Conservation (phyloP, 2,888 invertebrate genomes). For the Brachyopa scutellaris region DNA sequence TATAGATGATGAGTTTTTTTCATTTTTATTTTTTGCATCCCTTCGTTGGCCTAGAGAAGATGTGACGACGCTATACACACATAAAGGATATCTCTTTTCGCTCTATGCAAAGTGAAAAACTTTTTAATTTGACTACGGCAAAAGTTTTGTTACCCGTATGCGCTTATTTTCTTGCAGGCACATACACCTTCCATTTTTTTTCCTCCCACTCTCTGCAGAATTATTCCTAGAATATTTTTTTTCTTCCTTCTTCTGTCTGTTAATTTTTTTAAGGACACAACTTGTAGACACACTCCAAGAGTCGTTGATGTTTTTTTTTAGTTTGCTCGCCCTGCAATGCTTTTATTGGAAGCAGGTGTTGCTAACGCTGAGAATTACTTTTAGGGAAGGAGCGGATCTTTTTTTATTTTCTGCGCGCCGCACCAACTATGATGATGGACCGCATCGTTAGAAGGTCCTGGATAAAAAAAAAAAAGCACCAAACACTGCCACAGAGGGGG, state of each 20-base stretch:
- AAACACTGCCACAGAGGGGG: background rate
- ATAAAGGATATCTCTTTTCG: conserved; percentile 19
- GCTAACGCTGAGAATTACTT: conserved; percentile 66
- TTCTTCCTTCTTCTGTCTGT: conserved; percentile 7
- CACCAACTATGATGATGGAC: conserved; percentile 17
- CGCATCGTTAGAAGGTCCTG: conserved; percentile 20
- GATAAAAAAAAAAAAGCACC: background rate
- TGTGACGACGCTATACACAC: background rate
- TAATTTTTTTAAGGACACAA: conserved; percentile 55
- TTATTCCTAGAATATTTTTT: conserved; percentile 1
- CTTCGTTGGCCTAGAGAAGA: conserved; percentile 6
- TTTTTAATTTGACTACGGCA: conserved; percentile 67
- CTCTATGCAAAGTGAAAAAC: conserved; percentile 65
- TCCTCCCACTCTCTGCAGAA: background rate
- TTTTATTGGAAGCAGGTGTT: conserved; percentile 72
- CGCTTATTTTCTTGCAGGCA: conserved; percentile 48
- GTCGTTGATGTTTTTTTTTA: conserved; percentile 9
- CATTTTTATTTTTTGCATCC: background rate
- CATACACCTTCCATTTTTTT: background rate
- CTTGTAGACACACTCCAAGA: conserved; percentile 38
- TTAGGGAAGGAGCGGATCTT: conserved; percentile 50
- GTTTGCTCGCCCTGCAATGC: conserved; percentile 3
- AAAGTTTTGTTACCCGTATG: conserved; percentile 65
- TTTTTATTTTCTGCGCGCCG: conserved; percentile 1
- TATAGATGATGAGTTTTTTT: background rate